Evolutionary conservation across 2,888 invertebrate species (phyloP), one percentile per base, ranked within the genome.

Genomic region (Heliconius hortense): DNA sequence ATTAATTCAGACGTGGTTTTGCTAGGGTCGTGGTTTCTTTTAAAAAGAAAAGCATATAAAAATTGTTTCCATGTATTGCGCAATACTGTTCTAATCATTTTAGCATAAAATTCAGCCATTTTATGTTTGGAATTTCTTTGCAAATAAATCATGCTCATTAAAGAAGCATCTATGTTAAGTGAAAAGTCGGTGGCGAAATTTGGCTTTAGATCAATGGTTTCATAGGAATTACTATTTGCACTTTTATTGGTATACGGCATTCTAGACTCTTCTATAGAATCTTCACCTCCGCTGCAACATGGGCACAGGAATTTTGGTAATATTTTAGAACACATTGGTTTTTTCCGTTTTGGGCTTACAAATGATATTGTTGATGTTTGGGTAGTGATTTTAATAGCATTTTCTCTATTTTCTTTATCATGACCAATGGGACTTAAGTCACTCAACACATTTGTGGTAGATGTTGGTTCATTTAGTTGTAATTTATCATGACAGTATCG

Each of bases 91-190:
- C 84, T 85, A 59, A 86, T 53, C 26, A 89, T 82, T 80, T 83
- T 88, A 7, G 80, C 78, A 78, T 85, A 89, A 31, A 83, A 73
- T 76, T 82, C 87, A 3, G 83, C 80, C 56, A 80, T 81, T 77
- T 82, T 85, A 73, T 84, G 87, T 8, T 83, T 85, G 18, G 83
- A 73, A 21, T 73, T 82, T 76, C 82, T 85, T 53, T 87, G 87
- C 66, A 89, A 80, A 73, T 85, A 84, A 75, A 90, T 83, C 63
- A 91, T 85, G 77, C 91, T 92, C 83, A 89, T 85, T 7, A 90
- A 79, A 15, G 92, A 91, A 13, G 90, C 86, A 63, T 90, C 88
- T 62, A 88, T 81, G 70, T 87, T 81, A 71, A 88, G 79, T 48
- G 82, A 76, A 75, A 82, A 79, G 26, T 82, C 79, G 68, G 78